Percentiles rank a stretch among this genome's conserved stretches.
These are phyloP conservation scores for Pangasius larnaudii DNA, from an alignment of 2,797 vertebrate genomes.

Conservation along the genomic window DNA sequence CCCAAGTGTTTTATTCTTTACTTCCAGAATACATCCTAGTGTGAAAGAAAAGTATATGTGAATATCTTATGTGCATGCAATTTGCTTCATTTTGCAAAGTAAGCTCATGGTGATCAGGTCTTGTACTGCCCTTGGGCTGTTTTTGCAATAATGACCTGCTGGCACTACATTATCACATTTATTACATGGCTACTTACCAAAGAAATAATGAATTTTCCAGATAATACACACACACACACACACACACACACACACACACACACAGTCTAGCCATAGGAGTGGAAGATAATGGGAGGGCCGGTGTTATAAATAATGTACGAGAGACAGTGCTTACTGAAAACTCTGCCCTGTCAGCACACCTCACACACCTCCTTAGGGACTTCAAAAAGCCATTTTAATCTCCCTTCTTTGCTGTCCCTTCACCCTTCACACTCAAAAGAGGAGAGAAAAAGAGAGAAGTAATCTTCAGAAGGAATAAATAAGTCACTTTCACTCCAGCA, in stretches of 20 bases:
- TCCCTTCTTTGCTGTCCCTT: conserved; percentile 34
- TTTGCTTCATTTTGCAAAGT: neutral
- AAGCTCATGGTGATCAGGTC: conserved; percentile 9
- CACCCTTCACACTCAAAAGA: conserved; percentile 44
- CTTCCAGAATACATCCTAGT: neutral
- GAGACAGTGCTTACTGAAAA: conserved; percentile 59
- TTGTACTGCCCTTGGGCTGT: neutral
- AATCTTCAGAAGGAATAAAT: conserved; percentile 60
- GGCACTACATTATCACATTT: conserved; percentile 20
- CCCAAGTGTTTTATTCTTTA: neutral
- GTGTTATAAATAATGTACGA: conserved; percentile 62
- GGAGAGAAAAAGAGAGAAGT: conserved; percentile 55
- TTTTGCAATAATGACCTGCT: conserved; percentile 19
- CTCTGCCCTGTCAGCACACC: conserved; percentile 76
- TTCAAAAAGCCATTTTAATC: conserved; percentile 68
- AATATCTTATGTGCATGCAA: neutral
- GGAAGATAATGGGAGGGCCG: conserved; percentile 53
- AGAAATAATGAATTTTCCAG: conserved; percentile 22
- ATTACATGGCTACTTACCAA: conserved; percentile 22
- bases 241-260: conserved; percentile 32
- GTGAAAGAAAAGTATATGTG: neutral
- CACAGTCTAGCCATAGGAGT: conserved; percentile 12
- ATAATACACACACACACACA: neutral
- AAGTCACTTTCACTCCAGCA: conserved; percentile 52
- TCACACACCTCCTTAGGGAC: conserved; percentile 61